Evolutionary conservation across 2,797 vertebrate genomes (phyloP).

Genomic region (Alauda arvensis): DNA sequence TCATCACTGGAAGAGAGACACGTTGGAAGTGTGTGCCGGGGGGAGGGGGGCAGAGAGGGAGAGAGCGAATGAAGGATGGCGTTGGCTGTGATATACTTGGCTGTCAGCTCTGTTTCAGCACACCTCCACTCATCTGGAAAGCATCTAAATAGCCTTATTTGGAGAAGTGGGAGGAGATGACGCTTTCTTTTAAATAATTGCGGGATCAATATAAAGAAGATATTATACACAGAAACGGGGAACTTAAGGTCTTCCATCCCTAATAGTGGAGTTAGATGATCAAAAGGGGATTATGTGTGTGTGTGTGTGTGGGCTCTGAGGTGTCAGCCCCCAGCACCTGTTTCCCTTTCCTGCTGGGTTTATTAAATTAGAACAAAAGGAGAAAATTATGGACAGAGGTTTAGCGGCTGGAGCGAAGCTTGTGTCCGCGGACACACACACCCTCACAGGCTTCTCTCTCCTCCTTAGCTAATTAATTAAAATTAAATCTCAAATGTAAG

Average conservation of each 20-base stretch:
- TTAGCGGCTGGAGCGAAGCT: not conserved
- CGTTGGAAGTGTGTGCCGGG: slow-evolving; percentile 26
- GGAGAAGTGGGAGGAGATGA: slow-evolving; percentile 69
- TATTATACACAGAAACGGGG: slow-evolving; percentile 30
- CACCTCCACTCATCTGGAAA: slow-evolving; percentile 78
- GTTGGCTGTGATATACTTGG: slow-evolving; percentile 71
- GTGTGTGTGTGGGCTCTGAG: not conserved
- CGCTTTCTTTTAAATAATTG: slow-evolving; percentile 73
- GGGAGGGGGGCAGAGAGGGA: slow-evolving; percentile 23
- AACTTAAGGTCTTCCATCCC: slow-evolving; percentile 12
- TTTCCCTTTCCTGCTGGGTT: slow-evolving; percentile 17
- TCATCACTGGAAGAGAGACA: slow-evolving; percentile 42
- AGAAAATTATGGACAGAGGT: not conserved
- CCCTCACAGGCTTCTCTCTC: not conserved
- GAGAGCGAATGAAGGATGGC: slow-evolving; percentile 64
- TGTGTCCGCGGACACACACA: not conserved
- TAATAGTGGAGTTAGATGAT: not conserved
- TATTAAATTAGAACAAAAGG: slow-evolving; percentile 41
- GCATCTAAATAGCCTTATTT: slow-evolving; percentile 82
- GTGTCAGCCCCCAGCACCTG: slow-evolving; percentile 26
- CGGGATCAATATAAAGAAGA: slow-evolving; percentile 60
- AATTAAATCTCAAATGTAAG: slow-evolving; percentile 36
- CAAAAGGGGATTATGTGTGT: not conserved
- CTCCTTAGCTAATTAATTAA: slow-evolving; percentile 23
- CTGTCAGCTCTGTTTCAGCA: slow-evolving; percentile 73